phyloP scores from a whole-genome alignment of 2,113 vertebrate genomes.

The Chlorodrepanis virens region DNA sequence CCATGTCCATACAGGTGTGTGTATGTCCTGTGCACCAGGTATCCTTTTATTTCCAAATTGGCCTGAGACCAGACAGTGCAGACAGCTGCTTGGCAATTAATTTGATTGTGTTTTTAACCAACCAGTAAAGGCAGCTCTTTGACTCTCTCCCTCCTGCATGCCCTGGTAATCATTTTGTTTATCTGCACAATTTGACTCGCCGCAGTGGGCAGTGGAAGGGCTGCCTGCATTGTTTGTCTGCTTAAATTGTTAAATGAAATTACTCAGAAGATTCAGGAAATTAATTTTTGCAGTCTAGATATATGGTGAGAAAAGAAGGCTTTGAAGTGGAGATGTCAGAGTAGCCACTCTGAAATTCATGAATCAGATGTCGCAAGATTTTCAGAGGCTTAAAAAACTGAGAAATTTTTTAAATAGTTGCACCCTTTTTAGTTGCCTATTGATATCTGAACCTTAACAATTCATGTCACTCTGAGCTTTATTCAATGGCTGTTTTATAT shows the following conservation, averaged over 20 bases:
- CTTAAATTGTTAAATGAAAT: conserved; percentile 53
- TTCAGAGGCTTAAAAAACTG: conserved; percentile 8
- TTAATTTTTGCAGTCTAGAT: conserved; percentile 54
- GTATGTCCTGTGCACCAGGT: not conserved
- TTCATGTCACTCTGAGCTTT: conserved; percentile 17
- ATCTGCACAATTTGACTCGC: conserved; percentile 4
- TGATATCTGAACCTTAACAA: conserved; percentile 43
- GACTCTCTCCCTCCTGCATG: conserved; percentile 4
- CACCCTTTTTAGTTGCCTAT: conserved; percentile 9
- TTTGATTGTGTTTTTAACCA: conserved; percentile 15
- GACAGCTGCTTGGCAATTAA: not conserved
- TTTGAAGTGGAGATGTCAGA: conserved; percentile 38
- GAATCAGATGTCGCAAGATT: not conserved
- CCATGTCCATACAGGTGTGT: fast-evolving
- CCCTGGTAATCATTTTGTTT: conserved; percentile 49
- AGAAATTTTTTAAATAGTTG: not conserved
- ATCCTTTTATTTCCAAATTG: not conserved
- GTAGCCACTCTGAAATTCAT: conserved; percentile 22
- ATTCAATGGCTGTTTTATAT: not conserved
- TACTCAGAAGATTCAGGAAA: conserved; percentile 55
- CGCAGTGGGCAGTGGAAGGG: not conserved
- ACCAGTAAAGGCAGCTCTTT: not conserved
- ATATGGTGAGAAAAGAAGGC: not conserved
- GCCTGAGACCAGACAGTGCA: not conserved
- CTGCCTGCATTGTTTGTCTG: conserved; percentile 18